Evolutionary conservation across 2,888 invertebrate genomes (phyloP), one percentile per base, ranked within the genome.

Genomic region (Drosophila meridionalis): DNA sequence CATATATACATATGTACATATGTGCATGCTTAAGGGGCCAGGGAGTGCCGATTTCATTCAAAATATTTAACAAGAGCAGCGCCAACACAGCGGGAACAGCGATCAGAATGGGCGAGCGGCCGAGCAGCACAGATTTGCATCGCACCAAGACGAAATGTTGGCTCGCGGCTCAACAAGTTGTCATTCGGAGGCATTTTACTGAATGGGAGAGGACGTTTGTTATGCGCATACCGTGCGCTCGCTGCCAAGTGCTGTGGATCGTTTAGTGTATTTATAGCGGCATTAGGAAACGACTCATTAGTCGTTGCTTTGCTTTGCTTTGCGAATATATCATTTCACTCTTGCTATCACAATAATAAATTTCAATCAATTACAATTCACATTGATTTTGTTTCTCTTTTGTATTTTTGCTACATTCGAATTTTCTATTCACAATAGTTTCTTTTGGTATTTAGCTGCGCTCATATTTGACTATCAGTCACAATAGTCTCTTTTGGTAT

Each of bases 91-190:
- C 32, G 45, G 4, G 2, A 32, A 32, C 0, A 7, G 20, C n/a
- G 42, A 42, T 14, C 52, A 9, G 38, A n/a, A 9, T n/a, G 43
- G 8, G 43, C 32, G 14, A 26, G 34, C 20, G 34, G 8, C 9
- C 30, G 57, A 36, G 53, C 52, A 38, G 40, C 30, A 8, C 12
- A 61, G 53, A 61, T 40, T 61, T 20, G 26, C 32, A 61, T 55
- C 14, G 28, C 26, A 32, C 12, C 6, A 36, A 32, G 12, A 14
- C 12, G 5, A 26, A n/a, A 32, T 43, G 47, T 58, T 50, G 57
- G 57, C 32, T n/a, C 50, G 48, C 45, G 62, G 32, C 50, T 50
- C 75, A 76, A 76, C 75, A 76, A 76, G 77, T 72, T 76, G 67
- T 63, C 66, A 67, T 62, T 64, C 40, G 53, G 32, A 58, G 60